These are phyloP conservation scores for Melipona bicolor DNA, from an alignment of 2,888 invertebrate genomes.

Conservation along the genomic window DNA sequence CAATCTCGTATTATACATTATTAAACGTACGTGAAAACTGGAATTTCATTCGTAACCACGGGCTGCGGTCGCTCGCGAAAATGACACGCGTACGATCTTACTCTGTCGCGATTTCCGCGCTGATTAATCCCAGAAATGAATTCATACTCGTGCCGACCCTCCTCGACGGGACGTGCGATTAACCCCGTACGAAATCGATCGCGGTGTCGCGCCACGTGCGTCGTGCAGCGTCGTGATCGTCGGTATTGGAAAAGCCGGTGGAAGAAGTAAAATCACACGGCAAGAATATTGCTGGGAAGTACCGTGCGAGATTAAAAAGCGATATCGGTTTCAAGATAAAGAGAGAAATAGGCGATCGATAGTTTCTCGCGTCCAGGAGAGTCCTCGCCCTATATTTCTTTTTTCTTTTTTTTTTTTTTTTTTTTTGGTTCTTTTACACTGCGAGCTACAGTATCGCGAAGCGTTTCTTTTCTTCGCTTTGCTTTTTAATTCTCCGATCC, in stretches of 20 bases:
- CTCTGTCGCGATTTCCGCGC: not conserved
- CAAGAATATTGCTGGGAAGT: not conserved
- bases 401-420: no score
- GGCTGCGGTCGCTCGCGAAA: conserved; percentile 12
- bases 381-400: no score
- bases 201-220: not conserved
- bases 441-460: no score
- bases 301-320: not conserved
- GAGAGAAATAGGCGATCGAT: not conserved
- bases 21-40: conserved; percentile 31
- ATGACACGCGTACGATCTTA: conserved; percentile 3
- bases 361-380: no score
- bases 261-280: not conserved
- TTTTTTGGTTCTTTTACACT: no score
- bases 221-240: not conserved
- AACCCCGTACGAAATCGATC: not conserved
- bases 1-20: not conserved
- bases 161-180: not conserved
- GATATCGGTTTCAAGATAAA: no score
- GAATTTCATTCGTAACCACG: conserved; percentile 36
- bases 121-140: conserved; percentile 20
- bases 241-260: not conserved
- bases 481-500: not conserved
- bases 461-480: not conserved
- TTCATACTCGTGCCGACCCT: conserved; percentile 1